Percentiles rank a stretch among this genome's conserved stretches.
These are phyloP conservation scores for Heteractis magnifica DNA, from an alignment of 92 coral and sea anemone species.

Conservation along the genomic window DNA sequence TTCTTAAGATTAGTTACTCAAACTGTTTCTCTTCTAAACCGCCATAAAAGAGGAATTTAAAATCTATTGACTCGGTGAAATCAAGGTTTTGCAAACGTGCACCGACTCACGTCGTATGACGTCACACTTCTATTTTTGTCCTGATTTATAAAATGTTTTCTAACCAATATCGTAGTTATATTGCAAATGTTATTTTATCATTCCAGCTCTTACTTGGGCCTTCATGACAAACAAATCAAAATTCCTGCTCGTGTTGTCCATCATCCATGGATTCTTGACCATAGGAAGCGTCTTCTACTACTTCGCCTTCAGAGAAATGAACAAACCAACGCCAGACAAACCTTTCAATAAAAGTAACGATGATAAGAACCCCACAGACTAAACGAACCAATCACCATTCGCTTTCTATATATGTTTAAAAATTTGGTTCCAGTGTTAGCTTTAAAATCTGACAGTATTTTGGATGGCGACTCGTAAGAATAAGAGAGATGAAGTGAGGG, in stretches of 20 bases:
- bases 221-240: constrained; percentile 53
- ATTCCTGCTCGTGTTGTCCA: constrained; percentile 48
- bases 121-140: too few relatives aligned
- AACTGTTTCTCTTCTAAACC: too few relatives aligned
- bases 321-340: constrained; percentile 77
- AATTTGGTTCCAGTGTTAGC: neutral
- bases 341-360: constrained; percentile 42
- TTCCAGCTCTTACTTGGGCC: constrained; percentile 54
- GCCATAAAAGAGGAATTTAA: too few relatives aligned
- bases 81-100: too few relatives aligned
- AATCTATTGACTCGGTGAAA: too few relatives aligned
- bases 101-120: too few relatives aligned
- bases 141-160: too few relatives aligned
- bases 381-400: constrained; percentile 28
- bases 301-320: constrained; percentile 61
- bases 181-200: neutral
- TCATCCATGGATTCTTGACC: constrained; percentile 49
- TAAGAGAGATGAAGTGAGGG: too few relatives aligned
- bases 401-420: constrained; percentile 14
- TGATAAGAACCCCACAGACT: constrained; percentile 59
- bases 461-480: neutral
- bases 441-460: neutral
- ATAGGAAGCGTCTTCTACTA: constrained; percentile 65
- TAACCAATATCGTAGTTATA: neutral
- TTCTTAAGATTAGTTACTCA: too few relatives aligned